Base-by-base conservation (phyloP, 2,888 invertebrate genomes). In the Eucera pruinosa region DNA sequence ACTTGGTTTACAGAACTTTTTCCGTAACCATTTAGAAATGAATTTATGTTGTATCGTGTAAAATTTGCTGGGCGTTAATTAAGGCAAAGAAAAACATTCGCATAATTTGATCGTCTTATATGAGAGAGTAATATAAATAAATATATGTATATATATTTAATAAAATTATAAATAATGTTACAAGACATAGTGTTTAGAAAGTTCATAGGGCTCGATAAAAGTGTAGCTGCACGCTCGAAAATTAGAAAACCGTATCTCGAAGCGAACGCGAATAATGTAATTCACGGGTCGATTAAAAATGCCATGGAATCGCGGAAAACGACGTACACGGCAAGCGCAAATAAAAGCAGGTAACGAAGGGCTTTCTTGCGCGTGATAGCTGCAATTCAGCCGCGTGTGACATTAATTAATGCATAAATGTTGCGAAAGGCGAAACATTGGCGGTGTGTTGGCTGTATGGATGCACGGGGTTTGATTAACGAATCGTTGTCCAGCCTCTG, bases 371-470 rank as follows among this genome's bases (percentile, higher is more conserved):
- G 11, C 7, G 1, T 11, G 36, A 23, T 1, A 1, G 20, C 27
- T 2, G 33, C 11, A 18, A 23, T 45, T 15, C 23, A n/a, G 11
- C n/a, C 23, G 57, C 20, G 43, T 25, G 30, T 25, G 65, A 36
- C 25, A 25, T 48, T 74, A 64, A 74, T 73, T 57, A 58, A 73
- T 57, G 74, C 50, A 64, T 64, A 58, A 74, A 74, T 50, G 52
- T 74, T 11, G 23, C n/a, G 36, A 52, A 64, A 52, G 23, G 18
- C 15, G 30, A 20, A 0, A 27, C 25, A n/a, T n/a, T n/a, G 13
- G 23, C 2, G 20, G 9, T 3, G 15, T 15, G 9, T n/a, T n/a
- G n/a, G n/a, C n/a, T n/a, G 41, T 48, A 41, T 48, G n/a, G 30
- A 47, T 13, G 30, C 30, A 3, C 6, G 13, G n/a, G 11, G 33